Percentiles rank a stretch among this genome's conserved stretches.
phyloP scores from a whole-genome alignment of 2,113 vertebrate species.

The Zosterops lateralis region DNA sequence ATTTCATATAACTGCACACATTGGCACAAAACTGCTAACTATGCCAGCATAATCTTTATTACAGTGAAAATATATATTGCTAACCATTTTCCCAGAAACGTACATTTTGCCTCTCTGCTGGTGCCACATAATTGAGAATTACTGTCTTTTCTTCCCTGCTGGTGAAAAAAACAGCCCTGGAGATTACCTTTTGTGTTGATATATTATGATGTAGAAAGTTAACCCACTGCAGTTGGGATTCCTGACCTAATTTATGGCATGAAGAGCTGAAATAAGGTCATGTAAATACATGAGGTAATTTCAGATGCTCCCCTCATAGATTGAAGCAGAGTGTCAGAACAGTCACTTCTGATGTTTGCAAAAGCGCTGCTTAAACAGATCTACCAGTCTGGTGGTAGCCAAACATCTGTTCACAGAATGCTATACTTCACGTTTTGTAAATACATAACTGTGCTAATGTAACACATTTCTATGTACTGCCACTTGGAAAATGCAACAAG shows the following conservation, averaged over 20 bases:
- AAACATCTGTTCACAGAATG: constrained; percentile 56
- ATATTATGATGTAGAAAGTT: constrained; percentile 26
- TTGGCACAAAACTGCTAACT: not conserved
- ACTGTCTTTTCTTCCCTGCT: constrained; percentile 20
- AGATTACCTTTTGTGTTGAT: constrained; percentile 15
- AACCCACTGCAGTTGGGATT: constrained; percentile 17
- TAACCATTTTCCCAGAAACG: constrained; percentile 18
- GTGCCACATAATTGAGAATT: constrained; percentile 19
- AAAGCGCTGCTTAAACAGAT: constrained; percentile 33
- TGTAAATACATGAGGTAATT: constrained; percentile 27
- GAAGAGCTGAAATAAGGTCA: constrained; percentile 46
- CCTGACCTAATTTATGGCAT: constrained; percentile 26
- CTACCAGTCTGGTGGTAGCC: constrained; percentile 32
- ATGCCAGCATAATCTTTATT: constrained; percentile 15
- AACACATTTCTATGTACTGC: constrained; percentile 4
- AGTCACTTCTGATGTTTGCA: constrained; percentile 54
- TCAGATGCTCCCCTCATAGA: constrained; percentile 3
- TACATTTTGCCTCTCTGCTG: not conserved
- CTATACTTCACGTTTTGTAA: constrained; percentile 38
- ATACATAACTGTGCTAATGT: constrained; percentile 21
- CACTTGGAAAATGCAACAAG: constrained; percentile 29
- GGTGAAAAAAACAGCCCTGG: not conserved
- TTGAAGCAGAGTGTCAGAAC: not conserved
- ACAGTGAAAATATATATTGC: constrained; percentile 27
- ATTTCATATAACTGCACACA: constrained; percentile 29